phyloP scores from a whole-genome alignment of 1,140 invertebrate species.

The Rhizoglyphus robini region DNA sequence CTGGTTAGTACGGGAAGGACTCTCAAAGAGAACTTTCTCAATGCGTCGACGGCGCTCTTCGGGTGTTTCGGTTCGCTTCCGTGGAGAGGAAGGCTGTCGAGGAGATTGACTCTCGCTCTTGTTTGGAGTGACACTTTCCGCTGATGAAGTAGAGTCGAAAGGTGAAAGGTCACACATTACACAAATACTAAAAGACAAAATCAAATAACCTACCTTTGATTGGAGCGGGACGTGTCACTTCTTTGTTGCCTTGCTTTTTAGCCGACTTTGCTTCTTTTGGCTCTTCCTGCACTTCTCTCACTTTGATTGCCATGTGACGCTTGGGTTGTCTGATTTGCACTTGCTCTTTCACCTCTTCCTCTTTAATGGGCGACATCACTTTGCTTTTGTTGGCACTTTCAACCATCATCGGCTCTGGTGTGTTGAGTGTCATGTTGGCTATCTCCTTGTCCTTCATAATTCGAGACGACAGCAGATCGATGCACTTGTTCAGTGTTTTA shows the following conservation, averaged over 20 bases:
- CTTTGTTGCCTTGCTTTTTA: too few species aligned
- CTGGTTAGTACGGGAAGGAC: background rate
- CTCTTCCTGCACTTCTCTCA: too few species aligned
- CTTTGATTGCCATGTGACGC: too few species aligned
- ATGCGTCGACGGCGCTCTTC: constrained; percentile 15
- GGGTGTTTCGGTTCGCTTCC: background rate
- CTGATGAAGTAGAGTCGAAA: too few species aligned
- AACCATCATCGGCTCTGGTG: background rate
- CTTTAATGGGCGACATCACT: too few species aligned
- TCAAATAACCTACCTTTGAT: too few species aligned
- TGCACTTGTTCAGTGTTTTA: background rate
- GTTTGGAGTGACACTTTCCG: background rate
- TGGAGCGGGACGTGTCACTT: too few species aligned
- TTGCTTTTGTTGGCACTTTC: too few species aligned
- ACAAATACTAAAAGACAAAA: too few species aligned
- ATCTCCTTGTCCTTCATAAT: background rate
- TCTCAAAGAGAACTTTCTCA: background rate
- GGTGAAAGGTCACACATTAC: too few species aligned
- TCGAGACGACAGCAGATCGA: background rate
- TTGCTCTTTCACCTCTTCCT: background rate
- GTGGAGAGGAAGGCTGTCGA: background rate
- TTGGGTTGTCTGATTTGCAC: too few species aligned
- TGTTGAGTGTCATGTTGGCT: background rate
- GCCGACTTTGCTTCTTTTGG: too few species aligned
- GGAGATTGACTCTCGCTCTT: background rate